These are phyloP conservation scores for Glyptemys insculpta DNA, from an alignment of 2,797 vertebrate genomes.

Conservation along the genomic window DNA sequence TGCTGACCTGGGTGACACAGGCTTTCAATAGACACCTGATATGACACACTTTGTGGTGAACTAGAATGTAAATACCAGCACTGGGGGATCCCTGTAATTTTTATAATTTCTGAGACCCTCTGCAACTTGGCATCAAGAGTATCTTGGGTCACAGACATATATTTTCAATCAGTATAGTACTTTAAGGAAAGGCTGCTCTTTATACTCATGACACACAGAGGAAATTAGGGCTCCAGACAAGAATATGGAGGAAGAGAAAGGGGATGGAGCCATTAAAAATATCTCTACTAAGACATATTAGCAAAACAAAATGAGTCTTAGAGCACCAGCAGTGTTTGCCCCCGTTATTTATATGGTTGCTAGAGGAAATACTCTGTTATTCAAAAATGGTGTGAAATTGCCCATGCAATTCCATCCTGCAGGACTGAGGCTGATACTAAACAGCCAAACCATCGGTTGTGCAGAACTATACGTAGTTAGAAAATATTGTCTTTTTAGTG, in stretches of 20 bases:
- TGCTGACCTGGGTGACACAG: neutral
- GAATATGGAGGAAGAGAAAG: neutral
- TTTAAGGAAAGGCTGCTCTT: neutral
- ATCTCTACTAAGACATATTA: neutral
- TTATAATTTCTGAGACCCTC: neutral
- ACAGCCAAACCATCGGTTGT: neutral
- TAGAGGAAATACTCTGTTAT: neutral
- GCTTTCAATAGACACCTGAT: neutral
- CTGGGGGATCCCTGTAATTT: neutral
- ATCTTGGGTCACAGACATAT: neutral
- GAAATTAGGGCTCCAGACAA: neutral
- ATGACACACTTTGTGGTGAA: neutral
- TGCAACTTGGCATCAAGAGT: neutral
- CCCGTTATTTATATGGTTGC: neutral
- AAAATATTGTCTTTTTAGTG: neutral
- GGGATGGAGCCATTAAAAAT: neutral
- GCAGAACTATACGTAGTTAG: neutral
- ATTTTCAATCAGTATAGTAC: neutral
- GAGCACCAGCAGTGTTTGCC: neutral
- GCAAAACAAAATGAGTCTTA: neutral
- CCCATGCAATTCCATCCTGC: neutral
- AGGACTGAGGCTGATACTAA: neutral
- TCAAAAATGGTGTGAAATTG: constrained; percentile 4
- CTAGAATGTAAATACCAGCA: neutral
- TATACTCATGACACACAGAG: neutral